phyloP scores from a whole-genome alignment of 2,888 invertebrate species.

The Diachrysia chrysitis region DNA sequence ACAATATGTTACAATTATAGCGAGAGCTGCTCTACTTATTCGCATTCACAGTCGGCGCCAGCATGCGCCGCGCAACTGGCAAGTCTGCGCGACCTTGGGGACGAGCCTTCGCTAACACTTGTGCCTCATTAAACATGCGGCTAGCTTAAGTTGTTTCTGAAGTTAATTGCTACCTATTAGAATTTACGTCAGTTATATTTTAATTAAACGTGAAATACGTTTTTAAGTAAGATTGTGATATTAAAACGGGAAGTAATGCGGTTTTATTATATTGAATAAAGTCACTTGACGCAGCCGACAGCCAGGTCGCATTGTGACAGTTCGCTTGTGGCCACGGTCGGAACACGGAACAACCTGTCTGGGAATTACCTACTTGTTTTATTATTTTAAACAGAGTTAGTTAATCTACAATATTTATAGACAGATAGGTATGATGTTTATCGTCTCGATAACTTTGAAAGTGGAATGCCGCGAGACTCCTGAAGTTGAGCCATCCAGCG shows the following conservation, averaged over 20 bases:
- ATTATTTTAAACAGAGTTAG: neutral
- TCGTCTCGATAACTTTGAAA: neutral
- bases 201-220: neutral
- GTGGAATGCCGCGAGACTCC: neutral
- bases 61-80: neutral
- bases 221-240: neutral
- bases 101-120: neutral
- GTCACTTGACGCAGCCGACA: neutral
- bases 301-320: too few relatives aligned
- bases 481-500: neutral
- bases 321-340: neutral
- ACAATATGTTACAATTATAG: conserved; percentile 1
- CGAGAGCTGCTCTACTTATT: neutral
- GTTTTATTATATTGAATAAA: neutral
- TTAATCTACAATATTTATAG: neutral
- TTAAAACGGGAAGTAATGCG: too few relatives aligned
- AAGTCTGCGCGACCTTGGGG: neutral
- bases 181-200: neutral
- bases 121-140: neutral
- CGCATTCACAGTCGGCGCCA: neutral
- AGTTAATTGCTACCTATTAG: neutral
- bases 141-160: neutral
- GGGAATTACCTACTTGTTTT: neutral
- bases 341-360: neutral
- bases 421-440: neutral